A percentile compares a stretch with the other conserved stretches of the same genome.
phyloP scores from a whole-genome alignment of 2,113 vertebrate species.

The Coptodon bakossiorum region DNA sequence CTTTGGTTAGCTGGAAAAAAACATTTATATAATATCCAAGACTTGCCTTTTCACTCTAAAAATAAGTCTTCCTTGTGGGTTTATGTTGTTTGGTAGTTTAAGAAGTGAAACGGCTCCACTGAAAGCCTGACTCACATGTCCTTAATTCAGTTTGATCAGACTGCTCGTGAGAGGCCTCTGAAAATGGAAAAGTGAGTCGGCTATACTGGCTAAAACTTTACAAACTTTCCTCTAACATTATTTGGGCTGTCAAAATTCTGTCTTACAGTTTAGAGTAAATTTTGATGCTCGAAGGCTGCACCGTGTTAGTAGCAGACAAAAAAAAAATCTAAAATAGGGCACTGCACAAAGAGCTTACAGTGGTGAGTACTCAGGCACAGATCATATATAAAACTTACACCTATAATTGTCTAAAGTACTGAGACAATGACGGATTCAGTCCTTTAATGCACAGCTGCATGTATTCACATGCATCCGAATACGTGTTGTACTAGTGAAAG shows the following conservation, averaged over 20 bases:
- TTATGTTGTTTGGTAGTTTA: background rate
- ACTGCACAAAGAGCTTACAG: background rate
- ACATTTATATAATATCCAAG: slow-evolving; percentile 17
- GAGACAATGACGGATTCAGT: background rate
- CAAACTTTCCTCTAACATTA: slow-evolving; percentile 7
- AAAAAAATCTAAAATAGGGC: background rate
- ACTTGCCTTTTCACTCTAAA: slow-evolving; percentile 10
- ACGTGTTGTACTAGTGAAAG: background rate
- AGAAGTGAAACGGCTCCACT: background rate
- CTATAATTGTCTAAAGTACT: background rate
- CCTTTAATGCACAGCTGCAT: background rate
- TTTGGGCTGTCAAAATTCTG: slow-evolving; percentile 3
- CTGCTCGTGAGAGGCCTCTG: slow-evolving; percentile 2
- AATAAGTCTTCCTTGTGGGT: slow-evolving; percentile 10
- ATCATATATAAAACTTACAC: background rate
- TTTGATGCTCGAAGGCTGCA: background rate
- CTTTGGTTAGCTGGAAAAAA: background rate
- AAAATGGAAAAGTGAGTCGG: background rate
- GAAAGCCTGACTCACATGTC: slow-evolving; percentile 14
- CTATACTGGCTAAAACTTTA: background rate
- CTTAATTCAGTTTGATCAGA: slow-evolving; percentile 17
- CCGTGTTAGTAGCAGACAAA: background rate
- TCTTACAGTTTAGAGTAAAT: background rate
- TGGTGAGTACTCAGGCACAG: background rate
- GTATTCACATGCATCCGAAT: background rate